Conservation (phyloP, 2,797 vertebrate species). For the Coranthus polyacanthus region DNA sequence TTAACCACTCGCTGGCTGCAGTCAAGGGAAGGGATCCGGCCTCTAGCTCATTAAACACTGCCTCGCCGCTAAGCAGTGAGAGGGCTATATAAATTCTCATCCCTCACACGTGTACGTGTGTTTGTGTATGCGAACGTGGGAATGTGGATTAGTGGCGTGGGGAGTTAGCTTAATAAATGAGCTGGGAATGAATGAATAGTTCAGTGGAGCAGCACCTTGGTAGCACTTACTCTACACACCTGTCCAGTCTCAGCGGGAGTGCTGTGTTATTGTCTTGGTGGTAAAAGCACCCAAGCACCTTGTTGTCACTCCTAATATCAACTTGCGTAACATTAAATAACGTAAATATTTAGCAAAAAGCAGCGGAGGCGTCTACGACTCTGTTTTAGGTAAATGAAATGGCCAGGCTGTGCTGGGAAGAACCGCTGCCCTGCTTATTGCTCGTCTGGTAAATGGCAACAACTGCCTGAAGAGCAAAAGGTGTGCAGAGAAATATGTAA, state of each 20-base stretch:
- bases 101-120: constrained; percentile 19
- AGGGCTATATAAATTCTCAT: constrained; percentile 50
- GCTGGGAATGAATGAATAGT: constrained; percentile 31
- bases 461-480: constrained; percentile 24
- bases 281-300: background rate
- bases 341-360: background rate
- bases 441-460: constrained; percentile 30
- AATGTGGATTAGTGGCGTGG: constrained; percentile 36
- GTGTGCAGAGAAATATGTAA: constrained; percentile 37
- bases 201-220: constrained; percentile 44
- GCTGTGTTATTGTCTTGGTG: background rate
- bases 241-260: constrained; percentile 15
- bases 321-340: constrained; percentile 1
- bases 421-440: too few species aligned
- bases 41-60: constrained; percentile 80
- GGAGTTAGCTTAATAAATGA: constrained; percentile 52
- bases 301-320: background rate
- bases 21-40: constrained; percentile 72
- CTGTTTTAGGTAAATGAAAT: constrained; percentile 20
- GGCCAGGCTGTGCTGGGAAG: background rate
- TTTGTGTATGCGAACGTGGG: constrained; percentile 34
- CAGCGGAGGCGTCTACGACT: background rate
- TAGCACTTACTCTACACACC: constrained; percentile 4
- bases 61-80: constrained; percentile 56
- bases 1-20: constrained; percentile 75